phyloP scores from a whole-genome alignment of 30 jellyfish, hydroid and myxozoan genomes.

The Cassiopea xamachana region DNA sequence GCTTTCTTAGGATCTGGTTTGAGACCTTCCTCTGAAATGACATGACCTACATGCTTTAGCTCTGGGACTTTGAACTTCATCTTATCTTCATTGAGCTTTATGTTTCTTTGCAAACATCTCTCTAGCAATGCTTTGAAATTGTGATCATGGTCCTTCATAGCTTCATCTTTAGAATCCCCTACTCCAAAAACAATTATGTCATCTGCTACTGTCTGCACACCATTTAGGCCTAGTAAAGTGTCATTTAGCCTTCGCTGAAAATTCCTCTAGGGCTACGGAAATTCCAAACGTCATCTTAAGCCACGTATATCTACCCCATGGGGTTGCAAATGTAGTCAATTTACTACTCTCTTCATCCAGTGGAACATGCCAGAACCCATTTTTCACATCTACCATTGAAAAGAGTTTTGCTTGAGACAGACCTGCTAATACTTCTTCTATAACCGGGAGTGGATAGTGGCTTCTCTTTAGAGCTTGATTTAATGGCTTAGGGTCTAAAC shows the following conservation, averaged over 20 bases:
- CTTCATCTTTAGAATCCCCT: constrained; percentile 58
- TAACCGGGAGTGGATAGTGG: constrained; percentile 32
- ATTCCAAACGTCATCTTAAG: constrained; percentile 39
- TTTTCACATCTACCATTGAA: constrained; percentile 37
- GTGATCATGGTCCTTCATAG: constrained; percentile 46
- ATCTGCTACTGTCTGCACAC: constrained; percentile 43
- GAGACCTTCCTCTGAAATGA: constrained; percentile 59
- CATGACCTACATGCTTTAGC: constrained; percentile 58
- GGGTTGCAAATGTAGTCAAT: constrained; percentile 50
- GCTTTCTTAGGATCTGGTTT: constrained; percentile 67
- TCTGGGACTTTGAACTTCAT: constrained; percentile 42
- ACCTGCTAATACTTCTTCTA: constrained; percentile 52
- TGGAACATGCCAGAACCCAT: constrained; percentile 31
- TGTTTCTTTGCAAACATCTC: not conserved
- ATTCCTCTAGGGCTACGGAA: constrained; percentile 52
- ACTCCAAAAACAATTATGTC: constrained; percentile 42
- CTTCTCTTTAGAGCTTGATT: constrained; percentile 50
- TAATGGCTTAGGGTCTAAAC: constrained; percentile 49
- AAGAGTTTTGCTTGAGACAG: constrained; percentile 25
- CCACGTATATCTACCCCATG: constrained; percentile 48
- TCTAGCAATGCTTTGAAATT: constrained; percentile 15
- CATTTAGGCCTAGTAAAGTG: constrained; percentile 19
- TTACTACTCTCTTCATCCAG: constrained; percentile 29
- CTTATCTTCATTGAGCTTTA: constrained; percentile 42
- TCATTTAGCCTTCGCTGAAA: constrained; percentile 45